Evolutionary conservation across 2,113 vertebrate species (phyloP).

Genomic region (Varanus komodoensis): DNA sequence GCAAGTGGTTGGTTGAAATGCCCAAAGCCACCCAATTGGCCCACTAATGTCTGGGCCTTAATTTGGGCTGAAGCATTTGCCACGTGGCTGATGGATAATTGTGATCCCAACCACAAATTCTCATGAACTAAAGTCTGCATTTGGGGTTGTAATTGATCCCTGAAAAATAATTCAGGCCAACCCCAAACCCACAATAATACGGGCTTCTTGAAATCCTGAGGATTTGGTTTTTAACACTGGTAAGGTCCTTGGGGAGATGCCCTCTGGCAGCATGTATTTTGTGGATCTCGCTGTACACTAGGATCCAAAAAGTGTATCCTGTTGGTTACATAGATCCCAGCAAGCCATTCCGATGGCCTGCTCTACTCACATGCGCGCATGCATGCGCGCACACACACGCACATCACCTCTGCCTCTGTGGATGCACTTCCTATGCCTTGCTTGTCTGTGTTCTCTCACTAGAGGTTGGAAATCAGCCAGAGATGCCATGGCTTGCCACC

Average conservation of each 20-base stretch:
- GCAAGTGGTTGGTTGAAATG: neutral
- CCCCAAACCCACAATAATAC: no score
- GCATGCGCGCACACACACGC: no score
- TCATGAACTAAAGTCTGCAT: neutral
- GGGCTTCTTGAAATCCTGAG: neutral
- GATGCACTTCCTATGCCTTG: no score
- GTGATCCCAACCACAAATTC: neutral
- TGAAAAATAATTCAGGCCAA: no score
- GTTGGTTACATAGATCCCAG: no score
- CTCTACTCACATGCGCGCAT: no score
- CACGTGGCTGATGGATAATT: neutral
- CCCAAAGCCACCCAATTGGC: neutral
- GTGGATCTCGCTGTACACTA: neutral
- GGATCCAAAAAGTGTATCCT: no score
- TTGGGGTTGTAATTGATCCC: neutral
- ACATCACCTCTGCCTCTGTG: no score
- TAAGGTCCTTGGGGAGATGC: neutral
- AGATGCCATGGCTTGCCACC: no score
- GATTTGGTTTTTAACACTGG: neutral
- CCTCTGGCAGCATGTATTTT: neutral
- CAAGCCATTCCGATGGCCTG: no score
- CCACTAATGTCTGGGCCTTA: neutral
- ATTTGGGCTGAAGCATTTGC: neutral
- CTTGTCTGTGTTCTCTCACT: no score
- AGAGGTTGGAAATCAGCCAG: no score